These are phyloP conservation scores for Siphamia tubifer DNA, from an alignment of 2,113 vertebrate species.

Conservation along the genomic window DNA sequence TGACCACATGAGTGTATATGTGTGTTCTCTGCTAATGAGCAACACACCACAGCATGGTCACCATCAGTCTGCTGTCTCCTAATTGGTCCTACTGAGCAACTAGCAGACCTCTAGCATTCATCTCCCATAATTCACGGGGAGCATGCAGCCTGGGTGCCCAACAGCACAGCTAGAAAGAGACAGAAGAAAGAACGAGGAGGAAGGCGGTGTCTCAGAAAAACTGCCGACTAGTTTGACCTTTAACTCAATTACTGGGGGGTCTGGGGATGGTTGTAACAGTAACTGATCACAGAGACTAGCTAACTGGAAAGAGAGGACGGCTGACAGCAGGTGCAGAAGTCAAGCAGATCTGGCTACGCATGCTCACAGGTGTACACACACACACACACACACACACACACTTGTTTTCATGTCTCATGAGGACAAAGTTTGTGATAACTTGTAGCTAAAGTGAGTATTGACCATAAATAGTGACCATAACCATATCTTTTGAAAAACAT, in stretches of 20 bases:
- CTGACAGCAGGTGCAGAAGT: slow-evolving; percentile 28
- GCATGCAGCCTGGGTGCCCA: neutral
- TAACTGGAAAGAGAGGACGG: slow-evolving; percentile 13
- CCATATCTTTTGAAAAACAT: too few species aligned
- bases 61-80: slow-evolving; percentile 63
- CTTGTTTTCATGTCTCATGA: too few species aligned
- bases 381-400: neutral
- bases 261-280: neutral
- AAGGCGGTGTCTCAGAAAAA: neutral
- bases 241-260: slow-evolving; percentile 40
- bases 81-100: slow-evolving; percentile 68
- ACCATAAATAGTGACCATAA: too few species aligned
- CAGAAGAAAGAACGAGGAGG: neutral
- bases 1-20: neutral
- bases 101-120: slow-evolving; percentile 48
- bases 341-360: neutral
- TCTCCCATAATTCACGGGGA: slow-evolving; percentile 43
- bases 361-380: neutral
- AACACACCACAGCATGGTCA: slow-evolving; percentile 27
- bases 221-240: slow-evolving; percentile 49
- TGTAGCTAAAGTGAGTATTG: too few species aligned
- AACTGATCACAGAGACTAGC: slow-evolving; percentile 33
- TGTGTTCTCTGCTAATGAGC: slow-evolving; percentile 54
- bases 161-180: neutral
- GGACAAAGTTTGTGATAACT: too few species aligned